Base-by-base conservation (phyloP, 2,888 invertebrate species). In the Congeria kusceri region DNA sequence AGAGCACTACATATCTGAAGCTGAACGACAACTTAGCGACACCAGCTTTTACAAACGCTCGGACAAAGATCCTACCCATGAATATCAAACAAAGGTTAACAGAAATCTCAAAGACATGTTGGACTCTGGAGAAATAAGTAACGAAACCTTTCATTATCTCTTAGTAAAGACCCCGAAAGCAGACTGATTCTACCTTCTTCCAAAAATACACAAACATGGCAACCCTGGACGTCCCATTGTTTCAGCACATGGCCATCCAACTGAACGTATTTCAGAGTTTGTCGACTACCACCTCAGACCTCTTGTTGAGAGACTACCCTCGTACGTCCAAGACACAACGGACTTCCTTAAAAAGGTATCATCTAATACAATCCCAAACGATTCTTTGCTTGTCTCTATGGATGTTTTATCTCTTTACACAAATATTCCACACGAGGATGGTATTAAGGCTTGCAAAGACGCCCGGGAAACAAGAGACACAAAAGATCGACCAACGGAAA, bases 381-480 rank as follows among this genome's bases (percentile, higher is more conserved):
- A 56, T 15, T 68, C 46, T 5, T 56, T 78, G 15, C 56, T 75
- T 0, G 75, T 76, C 13, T 67, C 72, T n/a, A 64, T 80, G 63
- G 68, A 76, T 53, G 64, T 80, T 9, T 56, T 61, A n/a, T 71
- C 71, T 9, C 67, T 75, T 5, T 72, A 72, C 63, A 80, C 67
- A 0, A 80, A 71, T 27, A 76, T 68, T 20, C 39, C 59, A 20
- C 71, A 75, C 25, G 56, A 53, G 20, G 71, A 80, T 25, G 67
- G 75, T 23, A 68, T 74, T 29, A 39, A 57, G 32, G 67, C 64
- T n/a, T 69, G 70, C 32, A 29, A 27, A 29, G 66, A 59, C 18
- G 59, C 39, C 9, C 15, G 39, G 39, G 39, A 61, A 11, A 73
- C 69, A 53, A 64, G 56, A 5, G 3, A 28, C 49, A 57, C 39